A percentile compares a stretch with the other conserved stretches of the same genome.
These are phyloP conservation scores for Trachythela sp. DNA, from an alignment of 64 coral and sea anemone genomes.

Conservation along the genomic window DNA sequence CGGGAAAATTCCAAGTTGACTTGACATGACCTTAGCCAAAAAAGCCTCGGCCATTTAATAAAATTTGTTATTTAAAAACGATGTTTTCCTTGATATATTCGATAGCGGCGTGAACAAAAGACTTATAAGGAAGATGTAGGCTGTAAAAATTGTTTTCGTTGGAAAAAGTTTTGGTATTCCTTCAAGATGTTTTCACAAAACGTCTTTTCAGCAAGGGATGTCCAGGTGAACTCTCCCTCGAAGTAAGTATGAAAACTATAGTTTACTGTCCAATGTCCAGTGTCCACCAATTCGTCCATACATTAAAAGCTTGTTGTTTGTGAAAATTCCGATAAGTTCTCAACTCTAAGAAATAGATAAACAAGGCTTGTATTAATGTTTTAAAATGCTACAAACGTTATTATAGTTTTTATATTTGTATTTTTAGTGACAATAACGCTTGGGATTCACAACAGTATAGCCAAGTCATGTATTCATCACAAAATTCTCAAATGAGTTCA, in stretches of 20 bases:
- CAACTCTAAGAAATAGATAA: neutral
- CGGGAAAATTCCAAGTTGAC: neutral
- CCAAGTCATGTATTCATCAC: neutral
- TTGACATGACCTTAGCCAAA: neutral
- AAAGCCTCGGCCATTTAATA: neutral
- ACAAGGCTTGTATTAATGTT: neutral
- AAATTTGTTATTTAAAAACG: neutral
- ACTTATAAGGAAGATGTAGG: neutral
- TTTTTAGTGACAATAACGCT: neutral
- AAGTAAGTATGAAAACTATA: neutral
- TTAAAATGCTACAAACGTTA: neutral
- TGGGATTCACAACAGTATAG: neutral
- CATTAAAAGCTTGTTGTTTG: too few relatives aligned
- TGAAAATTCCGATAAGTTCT: too few relatives aligned
- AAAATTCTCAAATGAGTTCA: constrained; percentile 17
- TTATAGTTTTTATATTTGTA: neutral
- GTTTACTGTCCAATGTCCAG: too few relatives aligned
- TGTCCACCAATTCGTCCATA: too few relatives aligned
- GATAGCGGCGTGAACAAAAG: neutral
- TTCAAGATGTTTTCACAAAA: constrained; percentile 22
- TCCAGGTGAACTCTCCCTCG: neutral
- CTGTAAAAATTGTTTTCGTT: neutral
- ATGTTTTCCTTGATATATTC: neutral
- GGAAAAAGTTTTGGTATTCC: neutral
- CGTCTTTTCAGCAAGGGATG: constrained; percentile 20